A percentile compares a stretch with the other conserved stretches of the same genome.
Conservation (phyloP, 2,888 invertebrate species). For the Ametastegia equiseti region DNA sequence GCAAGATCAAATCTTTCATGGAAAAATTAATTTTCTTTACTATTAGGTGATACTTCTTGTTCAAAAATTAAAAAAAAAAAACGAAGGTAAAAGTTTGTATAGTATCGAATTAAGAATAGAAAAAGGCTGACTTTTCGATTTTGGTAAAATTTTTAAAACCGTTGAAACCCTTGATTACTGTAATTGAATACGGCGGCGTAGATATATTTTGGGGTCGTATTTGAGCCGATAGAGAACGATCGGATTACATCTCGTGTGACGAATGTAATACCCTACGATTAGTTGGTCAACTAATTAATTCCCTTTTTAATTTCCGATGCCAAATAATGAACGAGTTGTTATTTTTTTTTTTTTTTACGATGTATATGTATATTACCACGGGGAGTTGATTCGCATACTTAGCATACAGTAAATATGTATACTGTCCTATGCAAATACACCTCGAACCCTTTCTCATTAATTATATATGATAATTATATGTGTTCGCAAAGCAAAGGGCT, state of each 20-base stretch:
- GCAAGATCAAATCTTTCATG: too few species aligned
- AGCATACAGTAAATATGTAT: neutral
- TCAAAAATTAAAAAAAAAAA: too few species aligned
- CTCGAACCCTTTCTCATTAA: neutral
- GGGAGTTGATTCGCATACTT: neutral
- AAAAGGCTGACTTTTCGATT: neutral
- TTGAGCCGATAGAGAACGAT: neutral
- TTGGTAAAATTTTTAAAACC: conserved; percentile 4
- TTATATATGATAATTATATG: neutral
- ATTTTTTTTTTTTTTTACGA: neutral
- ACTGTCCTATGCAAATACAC: neutral
- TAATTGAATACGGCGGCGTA: neutral
- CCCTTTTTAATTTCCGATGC: neutral
- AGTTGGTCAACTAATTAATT: neutral
- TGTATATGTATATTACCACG: neutral
- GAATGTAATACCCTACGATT: neutral
- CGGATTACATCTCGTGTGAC: neutral
- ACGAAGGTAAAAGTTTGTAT: too few species aligned
- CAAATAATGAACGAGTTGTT: neutral
- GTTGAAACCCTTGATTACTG: neutral
- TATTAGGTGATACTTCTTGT: too few species aligned
- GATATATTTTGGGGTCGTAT: neutral
- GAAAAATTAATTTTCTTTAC: too few species aligned
- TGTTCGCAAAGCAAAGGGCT: too few species aligned
- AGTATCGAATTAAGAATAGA: too few species aligned